Percentiles rank a stretch among this genome's conserved stretches.
phyloP scores from a whole-genome alignment of 2,888 invertebrate genomes.

The Melanchra persicariae region DNA sequence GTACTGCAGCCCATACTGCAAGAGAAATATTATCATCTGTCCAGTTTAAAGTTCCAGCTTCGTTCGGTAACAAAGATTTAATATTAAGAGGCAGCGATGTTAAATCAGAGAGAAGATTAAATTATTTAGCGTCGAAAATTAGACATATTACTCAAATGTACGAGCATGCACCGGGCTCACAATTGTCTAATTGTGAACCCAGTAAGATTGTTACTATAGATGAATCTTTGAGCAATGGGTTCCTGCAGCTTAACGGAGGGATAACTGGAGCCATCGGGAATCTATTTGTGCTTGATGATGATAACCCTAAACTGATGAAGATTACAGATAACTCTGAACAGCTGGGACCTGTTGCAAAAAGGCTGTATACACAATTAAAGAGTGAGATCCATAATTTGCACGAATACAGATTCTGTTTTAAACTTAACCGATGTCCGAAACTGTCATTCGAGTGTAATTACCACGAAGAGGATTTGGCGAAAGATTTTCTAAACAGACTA shows the following conservation, averaged over 20 bases:
- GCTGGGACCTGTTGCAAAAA: not conserved
- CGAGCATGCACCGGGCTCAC: no score
- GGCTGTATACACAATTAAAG: not conserved
- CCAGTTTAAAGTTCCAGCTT: slow-evolving; percentile 41
- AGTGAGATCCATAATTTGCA: not conserved
- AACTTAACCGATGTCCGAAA: not conserved
- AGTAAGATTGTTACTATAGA: slow-evolving; percentile 20
- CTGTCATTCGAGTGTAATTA: not conserved
- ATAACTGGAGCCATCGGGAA: not conserved
- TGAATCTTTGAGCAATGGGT: not conserved
- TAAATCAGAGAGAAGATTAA: slow-evolving; percentile 13
- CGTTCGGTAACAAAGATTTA: slow-evolving; percentile 59
- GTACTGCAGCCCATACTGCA: not conserved
- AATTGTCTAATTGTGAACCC: not conserved
- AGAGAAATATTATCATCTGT: slow-evolving; percentile 13
- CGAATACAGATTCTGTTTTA: slow-evolving; percentile 25
- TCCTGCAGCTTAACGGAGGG: not conserved
- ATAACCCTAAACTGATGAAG: not conserved
- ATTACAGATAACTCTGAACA: not conserved
- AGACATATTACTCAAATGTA: fast-evolving
- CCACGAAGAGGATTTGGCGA: not conserved
- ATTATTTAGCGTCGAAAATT: not conserved
- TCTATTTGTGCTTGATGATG: not conserved
- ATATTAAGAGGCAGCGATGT: slow-evolving; percentile 24
- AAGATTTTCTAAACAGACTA: not conserved